These are phyloP conservation scores for Diorhabda sublineata DNA, from an alignment of 1,140 invertebrate species.

Conservation along the genomic window DNA sequence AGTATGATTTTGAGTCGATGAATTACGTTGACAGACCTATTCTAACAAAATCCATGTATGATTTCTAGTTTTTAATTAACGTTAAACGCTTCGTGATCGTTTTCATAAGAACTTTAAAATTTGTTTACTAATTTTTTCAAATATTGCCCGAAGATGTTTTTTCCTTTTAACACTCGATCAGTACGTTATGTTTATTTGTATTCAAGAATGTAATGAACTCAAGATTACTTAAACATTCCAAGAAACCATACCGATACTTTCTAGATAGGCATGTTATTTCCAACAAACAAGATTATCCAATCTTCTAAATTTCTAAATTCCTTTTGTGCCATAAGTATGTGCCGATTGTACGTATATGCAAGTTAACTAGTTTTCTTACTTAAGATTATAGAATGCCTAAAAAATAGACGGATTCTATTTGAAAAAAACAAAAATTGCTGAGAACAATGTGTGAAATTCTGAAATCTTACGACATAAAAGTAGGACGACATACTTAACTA, in stretches of 20 bases:
- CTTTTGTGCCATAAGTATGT: constrained; percentile 5
- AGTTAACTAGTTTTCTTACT: constrained; percentile 1
- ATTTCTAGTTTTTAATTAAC: no score
- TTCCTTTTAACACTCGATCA: background rate
- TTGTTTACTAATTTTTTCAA: background rate
- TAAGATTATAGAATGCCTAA: background rate
- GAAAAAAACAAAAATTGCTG: no score
- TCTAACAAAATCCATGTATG: no score
- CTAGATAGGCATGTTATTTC: constrained; percentile 10
- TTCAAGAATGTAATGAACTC: constrained; percentile 13
- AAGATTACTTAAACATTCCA: background rate
- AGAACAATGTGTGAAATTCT: no score
- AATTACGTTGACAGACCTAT: no score
- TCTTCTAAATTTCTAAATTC: constrained; percentile 17
- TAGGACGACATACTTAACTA: no score
- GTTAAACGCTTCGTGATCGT: no score
- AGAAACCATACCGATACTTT: constrained; percentile 7
- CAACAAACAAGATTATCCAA: constrained; percentile 15
- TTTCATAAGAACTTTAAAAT: background rate
- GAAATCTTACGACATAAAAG: no score
- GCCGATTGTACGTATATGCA: background rate
- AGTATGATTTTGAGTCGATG: no score
- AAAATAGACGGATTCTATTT: no score
- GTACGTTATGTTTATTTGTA: constrained; percentile 3
- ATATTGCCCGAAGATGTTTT: background rate